Evolutionary conservation across 2,113 vertebrate genomes (phyloP), one percentile per base, ranked within the genome.

Genomic region (Gasterosteus aculeatus): DNA sequence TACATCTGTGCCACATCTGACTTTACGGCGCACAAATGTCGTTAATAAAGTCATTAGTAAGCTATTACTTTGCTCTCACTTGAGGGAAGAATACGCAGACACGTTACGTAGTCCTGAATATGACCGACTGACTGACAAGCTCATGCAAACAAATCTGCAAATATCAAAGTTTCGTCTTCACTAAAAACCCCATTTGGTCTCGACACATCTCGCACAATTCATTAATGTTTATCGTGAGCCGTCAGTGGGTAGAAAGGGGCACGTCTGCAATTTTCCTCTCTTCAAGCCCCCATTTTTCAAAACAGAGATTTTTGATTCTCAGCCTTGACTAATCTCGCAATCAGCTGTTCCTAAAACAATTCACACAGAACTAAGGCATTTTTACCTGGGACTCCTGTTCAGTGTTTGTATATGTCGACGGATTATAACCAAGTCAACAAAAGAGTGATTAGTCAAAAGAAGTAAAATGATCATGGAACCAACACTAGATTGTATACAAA

Each of bases 11-110:
- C 72, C 85, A 58, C 78, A 72, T 80, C 78, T 79, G 83, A 80
- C 83, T 87, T 85, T 84, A 51, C 77, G 80, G 73, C 80, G 61
- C 72, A 77, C 77, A 60, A 81, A 74, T 73, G 86, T 82, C 77
- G 68, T 77, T 87, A 80, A 84, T 81, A 85, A 84, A 87, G 71
- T 76, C 74, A 87, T 90, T 90, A 84, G 80, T 61, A 33, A 78
- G 80, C 69, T 75, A 82, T 89, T 87, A 88, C 69, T 85, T 62
- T 79, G 81, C 58, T 69, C 83, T 74, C 66, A 62, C 47, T 75
- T 79, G 47, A 22, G 44, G 26, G 35, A 22, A 29, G 14, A 18
- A 22, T 26, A 54, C 18, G n/a, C 12, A 31, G 19, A 69, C 5
- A 42, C 31, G 51, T 80, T 67, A 66, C 14, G 4, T 75, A 77